A percentile compares a stretch with the other conserved stretches of the same genome.
These are phyloP conservation scores for Gymnoscelis rufifasciata DNA, from an alignment of 2,888 invertebrate genomes.

Conservation along the genomic window DNA sequence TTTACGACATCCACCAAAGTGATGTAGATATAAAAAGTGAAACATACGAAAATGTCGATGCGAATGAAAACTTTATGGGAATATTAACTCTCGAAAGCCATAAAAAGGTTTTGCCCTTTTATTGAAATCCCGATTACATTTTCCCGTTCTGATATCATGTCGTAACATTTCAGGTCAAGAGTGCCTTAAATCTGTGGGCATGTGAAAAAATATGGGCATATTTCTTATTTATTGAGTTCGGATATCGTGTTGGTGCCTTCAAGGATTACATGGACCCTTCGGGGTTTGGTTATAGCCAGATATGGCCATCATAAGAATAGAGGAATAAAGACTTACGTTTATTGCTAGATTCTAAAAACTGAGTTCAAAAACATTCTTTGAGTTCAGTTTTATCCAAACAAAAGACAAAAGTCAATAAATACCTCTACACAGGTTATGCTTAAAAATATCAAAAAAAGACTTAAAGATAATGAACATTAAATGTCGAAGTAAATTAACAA, in stretches of 20 bases:
- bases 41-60: slow-evolving; percentile 18
- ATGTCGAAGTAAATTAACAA: too few relatives aligned
- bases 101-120: slow-evolving; percentile 12
- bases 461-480: too few relatives aligned
- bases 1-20: slow-evolving; percentile 22
- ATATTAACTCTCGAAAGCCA: slow-evolving; percentile 14
- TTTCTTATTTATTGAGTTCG: slow-evolving; percentile 1
- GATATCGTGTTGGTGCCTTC: not conserved
- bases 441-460: too few relatives aligned
- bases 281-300: not conserved
- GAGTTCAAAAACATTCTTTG: too few relatives aligned
- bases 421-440: too few relatives aligned
- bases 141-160: slow-evolving; percentile 6
- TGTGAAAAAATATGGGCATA: slow-evolving; percentile 3
- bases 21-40: slow-evolving; percentile 22
- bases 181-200: slow-evolving; percentile 1
- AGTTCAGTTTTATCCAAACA: too few relatives aligned
- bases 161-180: slow-evolving; percentile 5
- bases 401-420: too few relatives aligned
- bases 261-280: not conserved
- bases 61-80: slow-evolving; percentile 23
- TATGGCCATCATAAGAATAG: too few relatives aligned
- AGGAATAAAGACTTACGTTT: too few relatives aligned
- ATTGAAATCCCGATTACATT: slow-evolving; percentile 14
- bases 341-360: too few relatives aligned